Conservation (phyloP, 2,797 vertebrate genomes). For the Peromyscus eremicus region DNA sequence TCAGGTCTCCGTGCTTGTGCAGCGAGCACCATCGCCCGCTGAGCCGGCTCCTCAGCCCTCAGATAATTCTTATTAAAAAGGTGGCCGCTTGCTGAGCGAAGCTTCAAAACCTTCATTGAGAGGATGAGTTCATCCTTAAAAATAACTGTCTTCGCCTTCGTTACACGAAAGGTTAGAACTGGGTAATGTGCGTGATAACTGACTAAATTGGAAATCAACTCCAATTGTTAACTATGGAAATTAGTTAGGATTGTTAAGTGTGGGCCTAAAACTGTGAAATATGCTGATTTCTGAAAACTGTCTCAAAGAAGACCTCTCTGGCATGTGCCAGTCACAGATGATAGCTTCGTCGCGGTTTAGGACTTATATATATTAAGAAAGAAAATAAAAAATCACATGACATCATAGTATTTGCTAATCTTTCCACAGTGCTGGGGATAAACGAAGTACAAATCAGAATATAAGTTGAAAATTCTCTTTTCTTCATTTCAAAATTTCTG, state of each 20-base stretch:
- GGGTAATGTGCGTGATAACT: slow-evolving; percentile 5
- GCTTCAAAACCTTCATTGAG: slow-evolving; percentile 8
- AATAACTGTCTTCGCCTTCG: not conserved
- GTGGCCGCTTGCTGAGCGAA: not conserved
- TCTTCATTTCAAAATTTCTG: slow-evolving; percentile 24
- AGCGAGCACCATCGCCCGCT: not conserved
- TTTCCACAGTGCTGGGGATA: not conserved
- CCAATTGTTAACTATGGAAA: slow-evolving; percentile 48
- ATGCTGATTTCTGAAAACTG: not conserved
- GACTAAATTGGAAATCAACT: slow-evolving; percentile 64
- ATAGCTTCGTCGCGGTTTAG: slow-evolving; percentile 24
- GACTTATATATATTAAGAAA: slow-evolving; percentile 44
- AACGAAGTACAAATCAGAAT: slow-evolving; percentile 31
- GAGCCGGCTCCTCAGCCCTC: not conserved
- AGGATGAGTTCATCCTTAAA: not conserved
- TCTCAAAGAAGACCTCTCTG: not conserved
- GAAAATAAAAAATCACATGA: slow-evolving; percentile 5
- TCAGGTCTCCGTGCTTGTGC: not conserved
- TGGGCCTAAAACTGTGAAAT: slow-evolving; percentile 23
- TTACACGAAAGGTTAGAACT: slow-evolving; percentile 22
- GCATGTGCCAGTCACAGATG: not conserved
- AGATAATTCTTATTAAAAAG: not conserved
- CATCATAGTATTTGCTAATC: not conserved
- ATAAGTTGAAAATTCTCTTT: slow-evolving; percentile 44
- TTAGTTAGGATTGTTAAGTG: slow-evolving; percentile 27